Evolutionary conservation across 2,888 invertebrate species (phyloP).

Genomic region (Lottia gigantea): DNA sequence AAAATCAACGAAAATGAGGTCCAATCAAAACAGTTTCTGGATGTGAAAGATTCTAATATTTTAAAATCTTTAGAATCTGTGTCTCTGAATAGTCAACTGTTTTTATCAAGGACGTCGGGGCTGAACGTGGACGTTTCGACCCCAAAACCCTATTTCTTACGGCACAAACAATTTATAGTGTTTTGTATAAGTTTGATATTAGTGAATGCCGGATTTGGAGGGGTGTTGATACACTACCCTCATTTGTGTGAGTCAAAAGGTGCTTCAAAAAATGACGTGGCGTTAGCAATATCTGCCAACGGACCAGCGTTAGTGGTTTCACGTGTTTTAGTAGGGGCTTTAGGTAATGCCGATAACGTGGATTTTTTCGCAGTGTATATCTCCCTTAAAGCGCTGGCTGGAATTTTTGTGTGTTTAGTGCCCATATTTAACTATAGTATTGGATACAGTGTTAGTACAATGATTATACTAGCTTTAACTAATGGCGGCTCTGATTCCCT

Average conservation of each 20-base stretch:
- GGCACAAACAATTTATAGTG: slow-evolving; percentile 18
- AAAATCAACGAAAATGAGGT: too few relatives aligned
- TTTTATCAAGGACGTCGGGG: not conserved
- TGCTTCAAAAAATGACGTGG: not conserved
- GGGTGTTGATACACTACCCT: slow-evolving; percentile 28
- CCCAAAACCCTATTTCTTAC: not conserved
- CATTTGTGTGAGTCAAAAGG: slow-evolving; percentile 20
- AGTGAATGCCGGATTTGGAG: slow-evolving; percentile 26
- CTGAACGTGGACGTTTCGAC: not conserved
- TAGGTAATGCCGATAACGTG: slow-evolving; percentile 1
- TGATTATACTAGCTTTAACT: slow-evolving; percentile 11
- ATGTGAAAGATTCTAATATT: not conserved
- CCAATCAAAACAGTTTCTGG: too few relatives aligned
- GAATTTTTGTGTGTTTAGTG: slow-evolving; percentile 11
- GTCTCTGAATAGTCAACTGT: not conserved
- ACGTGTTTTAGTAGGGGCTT: slow-evolving; percentile 7
- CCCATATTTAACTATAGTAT: not conserved
- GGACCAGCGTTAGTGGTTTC: slow-evolving; percentile 13
- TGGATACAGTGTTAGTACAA: not conserved
- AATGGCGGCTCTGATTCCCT: slow-evolving; percentile 12
- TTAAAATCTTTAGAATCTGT: not conserved
- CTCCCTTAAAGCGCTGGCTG: not conserved
- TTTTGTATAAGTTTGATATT: slow-evolving; percentile 25
- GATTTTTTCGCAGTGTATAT: slow-evolving; percentile 2
- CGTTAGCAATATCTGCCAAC: slow-evolving; percentile 2